Base-by-base conservation (phyloP, 1,140 invertebrate species). In the Halictus rubicundus region DNA sequence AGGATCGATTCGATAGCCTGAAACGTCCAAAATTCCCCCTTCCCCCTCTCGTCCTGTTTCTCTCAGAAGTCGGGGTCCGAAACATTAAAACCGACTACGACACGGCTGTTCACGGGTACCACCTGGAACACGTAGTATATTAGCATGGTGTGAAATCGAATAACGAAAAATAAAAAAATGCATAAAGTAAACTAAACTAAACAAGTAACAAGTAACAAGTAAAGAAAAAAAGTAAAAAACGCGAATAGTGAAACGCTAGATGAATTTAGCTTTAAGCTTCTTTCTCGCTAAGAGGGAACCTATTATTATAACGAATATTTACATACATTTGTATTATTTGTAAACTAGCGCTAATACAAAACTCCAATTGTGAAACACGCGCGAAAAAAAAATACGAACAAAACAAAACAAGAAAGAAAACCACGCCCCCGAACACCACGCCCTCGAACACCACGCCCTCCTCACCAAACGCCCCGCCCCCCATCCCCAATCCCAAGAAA, bases 251-350 rank as follows among this genome's bases (percentile, higher is more conserved):
- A 14, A 54, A 91, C 88, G 91, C 91, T 92, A 93, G 91, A 92
- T 88, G 82, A 88, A 88, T 87, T 52, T 88, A 90, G 85, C 80
- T 81, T 88, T 90, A 90, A 90, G 89, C 88, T 89, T 89, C 77
- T 85, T 90, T 89, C 88, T 89, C 87, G 80, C 65, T 87, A 86
- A 86, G 84, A 83, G 85, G 76, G 80, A 84, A 81, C 72, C 78
- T 87, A 92, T 90, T 91, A 92, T 91, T 89, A 90, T 89, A 91
- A 90, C 88, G 91, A 90, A 91, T 92, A 92, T 93, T 92, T 92
- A 91, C 89, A 92, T 91, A 92, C 87, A 88, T 93, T 93, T 92
- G 89, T 92, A 92, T 92, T 92, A 90, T 91, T 92, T 92, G 89
- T 87, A 91, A 92, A 89, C 86, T 90, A 92, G 89, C 79, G 89